Base-by-base conservation (phyloP, 2,113 vertebrate genomes). In the Rhagologus leucostigma region DNA sequence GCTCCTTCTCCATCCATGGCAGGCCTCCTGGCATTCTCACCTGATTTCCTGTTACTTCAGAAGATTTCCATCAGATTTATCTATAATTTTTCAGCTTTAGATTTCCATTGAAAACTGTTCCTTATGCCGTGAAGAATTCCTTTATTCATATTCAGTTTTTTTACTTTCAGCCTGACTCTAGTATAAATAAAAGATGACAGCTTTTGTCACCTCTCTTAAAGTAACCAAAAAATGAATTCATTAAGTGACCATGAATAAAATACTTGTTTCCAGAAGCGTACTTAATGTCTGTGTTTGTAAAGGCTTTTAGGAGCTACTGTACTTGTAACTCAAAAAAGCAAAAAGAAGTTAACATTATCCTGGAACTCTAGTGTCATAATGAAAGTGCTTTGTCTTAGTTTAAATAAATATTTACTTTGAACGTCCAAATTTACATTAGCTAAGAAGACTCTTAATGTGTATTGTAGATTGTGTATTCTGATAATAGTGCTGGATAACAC, bases 401-500 rank as follows among this genome's bases (percentile, higher is more conserved):
- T 70, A 86, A 93, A 88, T 88, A 95, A 96, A 95, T 95, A 60
- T 91, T 95, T 96, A 90, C 82, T 94, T 55, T 30, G 68, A 74
- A 80, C 8, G 35, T 71, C 44, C 64, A 88, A 90, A 92, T 94
- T 88, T 93, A 68, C 71, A 64, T 93, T 84, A 63, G 50, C 62
- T 60, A 55, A 76, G 65, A 91, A 79, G 78, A 70, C 52, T 85
- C 42, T 42, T 93, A 81, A 67, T 84, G 76, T 67, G 79, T 80
- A 13, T 50, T 53, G 46, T 47, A 77, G 85, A 52, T 80, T 64
- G 64, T 88, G 56, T 86, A 27, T 86, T 80, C 63, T 92, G 86
- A 68, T 87, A 81, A 23, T 26, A 35, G 60, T 8, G 19, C 46
- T 88, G 91, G 22, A 42, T 88, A 69, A 57, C 59, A 49, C 47